Conservation (phyloP, 1,140 invertebrate species). For the Drosophila kohkoa region DNA sequence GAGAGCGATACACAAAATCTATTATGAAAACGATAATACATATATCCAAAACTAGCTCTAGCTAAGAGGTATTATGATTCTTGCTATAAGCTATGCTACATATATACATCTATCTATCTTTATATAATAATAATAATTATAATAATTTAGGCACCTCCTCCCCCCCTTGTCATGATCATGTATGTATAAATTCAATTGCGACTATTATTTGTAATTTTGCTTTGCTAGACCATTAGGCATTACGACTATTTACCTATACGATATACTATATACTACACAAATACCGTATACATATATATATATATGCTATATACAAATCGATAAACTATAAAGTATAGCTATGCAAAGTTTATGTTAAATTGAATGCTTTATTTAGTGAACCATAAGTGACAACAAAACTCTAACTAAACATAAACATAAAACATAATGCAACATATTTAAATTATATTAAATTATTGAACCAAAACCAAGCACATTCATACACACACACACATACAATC, state of each 20-base stretch:
- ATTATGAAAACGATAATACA: slow-evolving; percentile 43
- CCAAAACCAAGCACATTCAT: slow-evolving; percentile 70
- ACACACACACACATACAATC: slow-evolving; percentile 35
- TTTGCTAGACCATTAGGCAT: slow-evolving; percentile 47
- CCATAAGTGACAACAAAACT: slow-evolving; percentile 55
- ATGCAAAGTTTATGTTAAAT: slow-evolving; percentile 66
- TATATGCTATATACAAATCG: slow-evolving; percentile 33
- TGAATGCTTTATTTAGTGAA: slow-evolving; percentile 80
- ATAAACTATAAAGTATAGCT: slow-evolving; percentile 58
- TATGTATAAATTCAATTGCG: slow-evolving; percentile 77
- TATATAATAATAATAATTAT: slow-evolving; percentile 19
- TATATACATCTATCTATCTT: slow-evolving; percentile 43
- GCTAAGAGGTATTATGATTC: slow-evolving; percentile 80
- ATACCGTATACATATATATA: background rate
- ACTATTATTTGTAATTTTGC: slow-evolving; percentile 63
- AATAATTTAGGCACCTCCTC: slow-evolving; percentile 26
- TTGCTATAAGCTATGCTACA: slow-evolving; percentile 76
- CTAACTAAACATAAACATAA: slow-evolving; percentile 40
- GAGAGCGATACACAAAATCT: slow-evolving; percentile 33
- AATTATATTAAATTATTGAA: slow-evolving; percentile 83
- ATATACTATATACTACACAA: slow-evolving; percentile 28
- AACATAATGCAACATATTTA: slow-evolving; percentile 63
- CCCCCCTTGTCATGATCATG: slow-evolving; percentile 37
- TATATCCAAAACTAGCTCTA: slow-evolving; percentile 45
- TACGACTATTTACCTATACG: slow-evolving; percentile 14